These are phyloP conservation scores for Pardosa pseudoannulata DNA, from an alignment of 2,888 invertebrate genomes.

Conservation along the genomic window DNA sequence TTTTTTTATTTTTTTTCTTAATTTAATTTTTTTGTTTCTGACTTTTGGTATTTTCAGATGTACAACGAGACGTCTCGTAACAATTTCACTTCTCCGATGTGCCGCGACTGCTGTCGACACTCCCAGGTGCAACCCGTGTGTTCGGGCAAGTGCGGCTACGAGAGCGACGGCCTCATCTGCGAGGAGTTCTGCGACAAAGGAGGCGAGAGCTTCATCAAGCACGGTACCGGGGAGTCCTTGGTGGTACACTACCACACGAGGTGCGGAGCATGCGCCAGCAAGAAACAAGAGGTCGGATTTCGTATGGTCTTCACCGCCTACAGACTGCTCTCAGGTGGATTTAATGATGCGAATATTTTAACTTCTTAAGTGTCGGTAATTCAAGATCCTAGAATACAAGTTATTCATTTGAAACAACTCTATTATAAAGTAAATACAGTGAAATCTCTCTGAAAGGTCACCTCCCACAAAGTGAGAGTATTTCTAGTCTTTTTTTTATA, in stretches of 20 bases:
- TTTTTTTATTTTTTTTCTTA: too few species aligned
- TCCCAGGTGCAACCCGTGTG: constrained; percentile 19
- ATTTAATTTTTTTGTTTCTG: too few species aligned
- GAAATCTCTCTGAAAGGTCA: too few species aligned
- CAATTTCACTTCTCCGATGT: constrained; percentile 34
- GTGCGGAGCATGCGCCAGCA: constrained; percentile 46
- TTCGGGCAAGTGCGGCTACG: constrained; percentile 42
- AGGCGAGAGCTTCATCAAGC: constrained; percentile 18
- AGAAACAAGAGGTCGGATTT: constrained; percentile 55
- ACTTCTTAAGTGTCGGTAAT: too few species aligned
- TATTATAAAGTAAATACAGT: too few species aligned
- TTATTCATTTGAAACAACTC: too few species aligned
- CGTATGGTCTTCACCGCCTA: constrained; percentile 68
- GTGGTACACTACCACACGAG: constrained; percentile 57
- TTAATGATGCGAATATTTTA: not conserved
- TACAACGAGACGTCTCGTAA: constrained; percentile 46
- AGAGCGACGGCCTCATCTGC: constrained; percentile 48
- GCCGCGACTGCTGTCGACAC: constrained; percentile 55
- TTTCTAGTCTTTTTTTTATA: too few species aligned
- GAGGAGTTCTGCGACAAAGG: constrained; percentile 52
- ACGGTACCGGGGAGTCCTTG: constrained; percentile 22
- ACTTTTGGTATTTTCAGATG: constrained; percentile 24
- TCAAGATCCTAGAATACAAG: too few species aligned
- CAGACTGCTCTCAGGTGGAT: constrained; percentile 45
- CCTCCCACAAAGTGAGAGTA: too few species aligned